phyloP scores from a whole-genome alignment of 2,113 vertebrate genomes.

The Limnothrissa miodon region DNA sequence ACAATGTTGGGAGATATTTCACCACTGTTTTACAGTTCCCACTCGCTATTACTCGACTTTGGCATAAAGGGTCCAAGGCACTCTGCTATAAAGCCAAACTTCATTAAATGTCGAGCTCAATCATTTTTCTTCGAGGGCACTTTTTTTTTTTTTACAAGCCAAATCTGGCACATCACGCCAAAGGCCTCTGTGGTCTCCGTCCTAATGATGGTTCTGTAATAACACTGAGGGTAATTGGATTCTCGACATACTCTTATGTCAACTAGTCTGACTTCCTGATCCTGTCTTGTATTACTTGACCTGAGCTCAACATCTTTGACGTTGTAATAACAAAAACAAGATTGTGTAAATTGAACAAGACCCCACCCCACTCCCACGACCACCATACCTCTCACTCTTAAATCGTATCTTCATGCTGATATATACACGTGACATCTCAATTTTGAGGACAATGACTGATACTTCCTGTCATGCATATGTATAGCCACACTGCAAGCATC shows the following conservation, averaged over 20 bases:
- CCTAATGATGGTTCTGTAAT: not conserved
- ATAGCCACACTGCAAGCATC: not conserved
- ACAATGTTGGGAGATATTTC: not conserved
- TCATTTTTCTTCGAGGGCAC: constrained; percentile 1
- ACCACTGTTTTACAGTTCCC: not conserved
- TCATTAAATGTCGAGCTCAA: constrained; percentile 11
- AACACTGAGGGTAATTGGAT: not conserved
- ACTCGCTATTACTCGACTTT: not conserved
- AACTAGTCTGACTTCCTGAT: not conserved
- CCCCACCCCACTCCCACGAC: not conserved
- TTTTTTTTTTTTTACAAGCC: not conserved
- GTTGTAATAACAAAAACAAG: not conserved
- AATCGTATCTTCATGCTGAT: not conserved
- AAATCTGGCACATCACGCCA: constrained; percentile 1
- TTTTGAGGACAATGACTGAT: not conserved
- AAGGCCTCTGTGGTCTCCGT: not conserved
- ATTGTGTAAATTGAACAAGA: not conserved
- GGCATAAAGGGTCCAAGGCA: not conserved
- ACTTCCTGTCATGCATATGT: not conserved
- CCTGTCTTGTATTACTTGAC: not conserved
- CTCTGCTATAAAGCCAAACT: not conserved
- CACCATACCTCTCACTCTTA: too few species aligned
- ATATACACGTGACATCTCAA: not conserved
- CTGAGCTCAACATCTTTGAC: not conserved
- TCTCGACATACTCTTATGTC: not conserved